Percentiles rank a stretch among this genome's conserved stretches.
phyloP scores from a whole-genome alignment of 1,140 invertebrate genomes.

The Gyrodactylus salaris region DNA sequence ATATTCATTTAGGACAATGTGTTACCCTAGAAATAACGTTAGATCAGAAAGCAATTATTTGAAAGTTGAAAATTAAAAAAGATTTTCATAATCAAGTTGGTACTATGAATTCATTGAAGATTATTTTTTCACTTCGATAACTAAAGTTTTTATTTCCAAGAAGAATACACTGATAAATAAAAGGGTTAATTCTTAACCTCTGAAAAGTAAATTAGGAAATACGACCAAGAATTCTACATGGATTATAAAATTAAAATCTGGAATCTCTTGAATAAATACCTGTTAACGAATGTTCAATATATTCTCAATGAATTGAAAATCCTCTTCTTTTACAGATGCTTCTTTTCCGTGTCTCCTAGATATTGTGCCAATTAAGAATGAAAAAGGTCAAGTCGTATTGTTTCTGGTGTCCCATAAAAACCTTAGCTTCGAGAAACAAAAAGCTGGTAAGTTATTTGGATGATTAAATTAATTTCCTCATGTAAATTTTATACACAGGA shows the following conservation, averaged over 20 bases:
- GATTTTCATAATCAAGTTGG: too few species aligned
- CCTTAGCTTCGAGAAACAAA: conserved; percentile 24
- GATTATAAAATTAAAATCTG: background rate
- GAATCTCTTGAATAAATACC: background rate
- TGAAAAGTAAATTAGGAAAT: background rate
- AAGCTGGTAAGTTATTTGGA: background rate
- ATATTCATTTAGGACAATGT: too few species aligned
- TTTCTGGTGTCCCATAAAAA: conserved; percentile 84
- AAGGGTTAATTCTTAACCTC: too few species aligned
- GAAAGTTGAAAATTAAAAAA: too few species aligned
- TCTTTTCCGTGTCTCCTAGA: conserved; percentile 79
- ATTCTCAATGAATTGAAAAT: background rate
- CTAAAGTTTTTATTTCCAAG: too few species aligned
- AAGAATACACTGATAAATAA: too few species aligned
- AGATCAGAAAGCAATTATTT: too few species aligned
- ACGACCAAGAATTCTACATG: background rate
- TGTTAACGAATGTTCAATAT: background rate
- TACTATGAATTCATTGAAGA: too few species aligned
- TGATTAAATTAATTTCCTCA: background rate
- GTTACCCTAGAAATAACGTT: too few species aligned
- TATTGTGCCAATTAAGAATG: conserved; percentile 89
- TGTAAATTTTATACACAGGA: too few species aligned
- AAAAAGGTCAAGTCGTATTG: conserved; percentile 72
- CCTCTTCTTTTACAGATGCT: conserved; percentile 29
- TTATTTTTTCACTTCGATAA: too few species aligned